Conservation (phyloP, 1,140 invertebrate species). For the Oedothorax gibbosus region DNA sequence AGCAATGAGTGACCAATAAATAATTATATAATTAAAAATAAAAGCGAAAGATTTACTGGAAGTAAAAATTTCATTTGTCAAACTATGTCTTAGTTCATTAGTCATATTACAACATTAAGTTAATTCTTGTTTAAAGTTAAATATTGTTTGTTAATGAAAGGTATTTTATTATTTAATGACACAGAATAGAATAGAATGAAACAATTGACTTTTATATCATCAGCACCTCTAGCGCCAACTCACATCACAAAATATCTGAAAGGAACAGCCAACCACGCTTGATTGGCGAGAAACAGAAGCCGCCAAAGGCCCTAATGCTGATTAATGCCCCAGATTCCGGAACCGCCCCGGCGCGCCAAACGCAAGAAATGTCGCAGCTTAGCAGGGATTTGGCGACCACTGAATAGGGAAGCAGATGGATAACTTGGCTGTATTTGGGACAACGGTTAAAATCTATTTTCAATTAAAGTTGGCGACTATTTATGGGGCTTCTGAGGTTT, state of each 20-base stretch:
- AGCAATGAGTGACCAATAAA: no score
- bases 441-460: constrained; percentile 40
- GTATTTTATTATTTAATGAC: no score
- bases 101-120: no score
- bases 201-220: neutral
- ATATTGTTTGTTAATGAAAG: no score
- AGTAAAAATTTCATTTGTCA: no score
- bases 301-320: constrained; percentile 34
- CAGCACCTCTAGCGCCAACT: constrained; percentile 20
- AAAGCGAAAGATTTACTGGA: no score
- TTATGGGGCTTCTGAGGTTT: constrained; percentile 9
- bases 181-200: no score
- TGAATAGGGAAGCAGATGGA: constrained; percentile 27
- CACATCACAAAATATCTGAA: constrained; percentile 16
- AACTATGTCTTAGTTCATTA: no score
- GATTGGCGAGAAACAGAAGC: constrained; percentile 41
- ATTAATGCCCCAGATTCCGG: constrained; percentile 36
- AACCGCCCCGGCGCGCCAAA: constrained; percentile 34
- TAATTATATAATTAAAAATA: no score
- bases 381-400: constrained; percentile 33
- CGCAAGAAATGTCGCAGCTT: constrained; percentile 49
- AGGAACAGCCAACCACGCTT: constrained; percentile 20
- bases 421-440: constrained; percentile 1
- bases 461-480: constrained; percentile 51
- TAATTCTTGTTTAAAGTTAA: no score